A percentile compares a stretch with the other conserved stretches of the same genome.
These are phyloP conservation scores for Gymnocephalus cernua DNA, from an alignment of 2,113 vertebrate genomes.

Conservation along the genomic window DNA sequence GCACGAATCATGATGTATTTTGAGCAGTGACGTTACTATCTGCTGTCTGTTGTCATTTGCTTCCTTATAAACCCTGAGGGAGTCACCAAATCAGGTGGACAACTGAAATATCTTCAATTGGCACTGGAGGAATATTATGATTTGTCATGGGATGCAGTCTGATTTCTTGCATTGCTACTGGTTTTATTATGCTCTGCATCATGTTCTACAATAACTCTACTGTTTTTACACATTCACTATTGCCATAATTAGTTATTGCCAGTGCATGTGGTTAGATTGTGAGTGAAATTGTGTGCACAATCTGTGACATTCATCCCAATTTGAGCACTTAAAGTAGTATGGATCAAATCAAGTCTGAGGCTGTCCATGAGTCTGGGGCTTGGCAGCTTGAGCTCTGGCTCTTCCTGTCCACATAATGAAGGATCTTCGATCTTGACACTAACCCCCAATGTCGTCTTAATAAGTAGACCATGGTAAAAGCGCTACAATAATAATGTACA, in stretches of 20 bases:
- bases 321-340: not conserved
- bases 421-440: constrained; percentile 14
- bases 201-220: not conserved
- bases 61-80: constrained; percentile 25
- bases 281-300: not conserved
- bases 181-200: not conserved
- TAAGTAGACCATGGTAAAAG: not conserved
- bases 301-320: not conserved
- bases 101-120: constrained; percentile 59
- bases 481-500: not conserved
- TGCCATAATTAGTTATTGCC: not conserved
- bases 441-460: not conserved
- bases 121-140: constrained; percentile 39
- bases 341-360: not conserved
- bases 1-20: constrained; percentile 8
- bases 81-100: constrained; percentile 47
- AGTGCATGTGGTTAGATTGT: not conserved
- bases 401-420: constrained; percentile 1
- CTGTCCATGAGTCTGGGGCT: not conserved
- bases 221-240: not conserved
- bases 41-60: constrained; percentile 28
- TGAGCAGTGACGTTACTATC: constrained; percentile 4
- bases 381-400: not conserved
- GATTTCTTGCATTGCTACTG: not conserved
- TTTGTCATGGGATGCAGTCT: constrained; percentile 48